Conservation (phyloP, 2,797 vertebrate species). For the Acanthornis magna region DNA sequence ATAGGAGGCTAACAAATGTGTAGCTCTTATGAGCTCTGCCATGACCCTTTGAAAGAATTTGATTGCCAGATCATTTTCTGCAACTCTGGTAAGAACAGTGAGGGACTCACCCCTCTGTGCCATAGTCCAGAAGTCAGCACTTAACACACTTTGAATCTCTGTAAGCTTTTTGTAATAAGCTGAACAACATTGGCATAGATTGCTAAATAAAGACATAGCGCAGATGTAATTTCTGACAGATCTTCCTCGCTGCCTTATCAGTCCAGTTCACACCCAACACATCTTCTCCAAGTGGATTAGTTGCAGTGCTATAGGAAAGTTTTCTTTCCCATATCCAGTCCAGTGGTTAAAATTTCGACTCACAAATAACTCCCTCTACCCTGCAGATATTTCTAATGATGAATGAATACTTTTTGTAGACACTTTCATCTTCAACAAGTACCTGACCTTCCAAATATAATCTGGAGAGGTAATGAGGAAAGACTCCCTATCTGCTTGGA, state of each 20-base stretch:
- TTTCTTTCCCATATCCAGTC: neutral
- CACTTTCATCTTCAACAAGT: neutral
- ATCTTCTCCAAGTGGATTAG: neutral
- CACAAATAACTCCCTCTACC: neutral
- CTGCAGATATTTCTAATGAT: neutral
- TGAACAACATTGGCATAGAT: neutral
- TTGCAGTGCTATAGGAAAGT: neutral
- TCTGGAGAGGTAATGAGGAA: neutral
- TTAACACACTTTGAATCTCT: neutral
- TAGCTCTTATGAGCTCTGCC: neutral
- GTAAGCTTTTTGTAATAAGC: neutral
- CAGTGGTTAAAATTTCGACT: neutral
- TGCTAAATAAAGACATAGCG: neutral
- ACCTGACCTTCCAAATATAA: neutral
- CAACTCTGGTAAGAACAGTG: neutral
- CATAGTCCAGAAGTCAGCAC: neutral
- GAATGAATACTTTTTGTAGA: neutral
- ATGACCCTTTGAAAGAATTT: neutral
- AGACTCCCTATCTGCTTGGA: neutral
- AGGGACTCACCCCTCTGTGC: accelerated
- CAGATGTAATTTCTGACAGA: neutral
- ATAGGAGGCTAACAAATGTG: neutral
- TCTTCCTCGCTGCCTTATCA: neutral
- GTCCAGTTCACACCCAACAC: neutral
- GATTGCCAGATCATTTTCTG: neutral